Percentiles rank a stretch among this genome's conserved stretches.
Evolutionary conservation across 1,140 invertebrate genomes (phyloP).

Genomic region (Drosophila neocordata): DNA sequence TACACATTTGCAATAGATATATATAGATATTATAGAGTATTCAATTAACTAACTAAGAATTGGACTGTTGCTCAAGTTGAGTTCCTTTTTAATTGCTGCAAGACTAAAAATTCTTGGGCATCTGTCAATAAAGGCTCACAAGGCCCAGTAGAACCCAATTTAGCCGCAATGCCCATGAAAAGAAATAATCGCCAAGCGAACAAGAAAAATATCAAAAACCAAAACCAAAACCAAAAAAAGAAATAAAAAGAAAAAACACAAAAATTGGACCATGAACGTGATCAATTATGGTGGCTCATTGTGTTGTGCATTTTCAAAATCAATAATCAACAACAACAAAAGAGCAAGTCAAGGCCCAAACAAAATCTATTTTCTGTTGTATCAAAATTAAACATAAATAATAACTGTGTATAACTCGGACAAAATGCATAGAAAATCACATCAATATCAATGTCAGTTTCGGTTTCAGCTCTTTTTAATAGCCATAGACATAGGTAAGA

Average conservation of each 20-base stretch:
- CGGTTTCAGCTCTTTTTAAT: slow-evolving; percentile 36
- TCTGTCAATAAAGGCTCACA: slow-evolving; percentile 21
- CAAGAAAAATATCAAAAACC: neutral
- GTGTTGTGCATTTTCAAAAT: slow-evolving; percentile 73
- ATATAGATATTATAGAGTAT: neutral
- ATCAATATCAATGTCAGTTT: slow-evolving; percentile 75
- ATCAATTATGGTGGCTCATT: slow-evolving; percentile 72
- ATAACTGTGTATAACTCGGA: slow-evolving; percentile 60
- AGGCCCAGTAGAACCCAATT: slow-evolving; percentile 29
- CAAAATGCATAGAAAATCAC: slow-evolving; percentile 71
- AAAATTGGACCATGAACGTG: slow-evolving; percentile 78
- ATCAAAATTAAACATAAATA: slow-evolving; percentile 71
- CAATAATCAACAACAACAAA: slow-evolving; percentile 62
- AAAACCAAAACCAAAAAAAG: neutral
- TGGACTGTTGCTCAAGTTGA: slow-evolving; percentile 39
- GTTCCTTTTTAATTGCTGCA: slow-evolving; percentile 60
- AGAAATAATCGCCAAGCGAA: slow-evolving; percentile 12
- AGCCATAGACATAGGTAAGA: slow-evolving; percentile 29
- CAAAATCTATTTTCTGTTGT: slow-evolving; percentile 27
- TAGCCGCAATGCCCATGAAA: slow-evolving; percentile 42
- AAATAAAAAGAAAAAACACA: neutral
- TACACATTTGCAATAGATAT: too few relatives aligned
- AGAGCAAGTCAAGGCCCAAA: slow-evolving; percentile 69
- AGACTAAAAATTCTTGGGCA: slow-evolving; percentile 36
- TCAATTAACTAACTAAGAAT: slow-evolving; percentile 21